phyloP scores from a whole-genome alignment of 2,888 invertebrate genomes.

The Sthenelais limicola region DNA sequence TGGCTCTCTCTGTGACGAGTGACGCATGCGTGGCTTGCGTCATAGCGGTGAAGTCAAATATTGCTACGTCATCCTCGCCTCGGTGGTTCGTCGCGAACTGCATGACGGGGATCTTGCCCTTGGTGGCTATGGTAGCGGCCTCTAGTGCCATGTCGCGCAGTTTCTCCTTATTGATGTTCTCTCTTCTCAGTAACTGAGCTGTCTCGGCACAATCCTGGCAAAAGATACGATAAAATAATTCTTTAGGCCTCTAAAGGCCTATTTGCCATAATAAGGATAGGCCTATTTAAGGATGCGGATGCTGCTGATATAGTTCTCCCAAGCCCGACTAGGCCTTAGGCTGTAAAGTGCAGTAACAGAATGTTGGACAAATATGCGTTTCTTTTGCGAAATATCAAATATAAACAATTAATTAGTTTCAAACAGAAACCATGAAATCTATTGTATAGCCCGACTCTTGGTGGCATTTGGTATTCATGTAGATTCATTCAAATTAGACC shows the following conservation, averaged over 20 bases:
- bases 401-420: no score
- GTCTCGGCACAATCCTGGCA: constrained; percentile 78
- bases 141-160: constrained; percentile 90
- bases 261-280: background rate
- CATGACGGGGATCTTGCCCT: constrained; percentile 22
- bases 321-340: no score
- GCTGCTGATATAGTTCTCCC: no score
- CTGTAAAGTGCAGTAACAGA: no score
- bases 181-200: constrained; percentile 84
- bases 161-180: constrained; percentile 90
- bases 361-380: no score
- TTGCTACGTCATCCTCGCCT: constrained; percentile 50
- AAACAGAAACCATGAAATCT: no score
- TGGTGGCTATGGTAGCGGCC: constrained; percentile 78
- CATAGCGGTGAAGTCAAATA: constrained; percentile 53
- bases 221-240: background rate
- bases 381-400: no score
- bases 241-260: background rate
- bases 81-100: constrained; percentile 48
- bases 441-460: no score
- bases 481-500: no score
- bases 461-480: no score
- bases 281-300: no score
- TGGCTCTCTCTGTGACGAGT: constrained; percentile 79
- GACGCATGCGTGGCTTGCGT: constrained; percentile 49